phyloP scores from a whole-genome alignment of 2,888 invertebrate genomes.

The Pyrochroa serraticornis region DNA sequence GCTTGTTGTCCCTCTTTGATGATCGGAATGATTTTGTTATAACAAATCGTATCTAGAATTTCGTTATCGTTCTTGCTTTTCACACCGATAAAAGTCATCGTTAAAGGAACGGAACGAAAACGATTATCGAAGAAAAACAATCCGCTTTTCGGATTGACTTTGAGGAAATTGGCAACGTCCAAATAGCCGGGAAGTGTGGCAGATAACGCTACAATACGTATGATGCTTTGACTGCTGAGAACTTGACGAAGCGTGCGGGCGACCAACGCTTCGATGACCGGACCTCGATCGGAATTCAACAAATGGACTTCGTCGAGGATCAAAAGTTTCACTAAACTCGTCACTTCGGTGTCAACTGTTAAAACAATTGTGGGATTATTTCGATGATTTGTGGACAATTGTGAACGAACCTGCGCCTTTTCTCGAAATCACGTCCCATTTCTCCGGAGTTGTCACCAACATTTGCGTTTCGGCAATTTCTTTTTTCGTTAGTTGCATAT shows the following conservation, averaged over 20 bases:
- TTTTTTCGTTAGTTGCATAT: slow-evolving; percentile 94
- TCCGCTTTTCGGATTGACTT: slow-evolving; percentile 91
- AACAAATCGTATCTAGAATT: slow-evolving; percentile 91
- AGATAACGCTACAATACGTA: slow-evolving; percentile 94
- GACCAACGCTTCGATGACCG: slow-evolving; percentile 96
- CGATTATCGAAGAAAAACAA: slow-evolving; percentile 94
- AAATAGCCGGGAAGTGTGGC: slow-evolving; percentile 98
- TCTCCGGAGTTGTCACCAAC: slow-evolving; percentile 98
- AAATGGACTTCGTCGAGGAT: slow-evolving; percentile 98
- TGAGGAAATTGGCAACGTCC: slow-evolving; percentile 92
- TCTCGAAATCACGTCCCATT: slow-evolving; percentile 99
- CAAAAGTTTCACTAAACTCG: slow-evolving; percentile 87
- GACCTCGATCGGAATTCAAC: slow-evolving; percentile 95
- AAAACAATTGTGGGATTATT: slow-evolving; percentile 31
- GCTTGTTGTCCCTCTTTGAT: slow-evolving; percentile 87
- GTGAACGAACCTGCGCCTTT: slow-evolving; percentile 75
- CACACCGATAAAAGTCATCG: slow-evolving; percentile 79
- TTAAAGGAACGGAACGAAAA: slow-evolving; percentile 93
- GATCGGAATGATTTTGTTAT: slow-evolving; percentile 88
- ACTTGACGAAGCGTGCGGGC: slow-evolving; percentile 94
- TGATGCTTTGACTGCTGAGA: slow-evolving; percentile 91
- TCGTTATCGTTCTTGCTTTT: slow-evolving; percentile 60
- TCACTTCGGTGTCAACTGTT: slow-evolving; percentile 83
- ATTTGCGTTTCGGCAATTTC: slow-evolving; percentile 97
- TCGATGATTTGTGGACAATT: not conserved